Percentiles rank a stretch among this genome's conserved stretches.
Conservation (phyloP, 2,113 vertebrate species). For the Lophura nycthemera region DNA sequence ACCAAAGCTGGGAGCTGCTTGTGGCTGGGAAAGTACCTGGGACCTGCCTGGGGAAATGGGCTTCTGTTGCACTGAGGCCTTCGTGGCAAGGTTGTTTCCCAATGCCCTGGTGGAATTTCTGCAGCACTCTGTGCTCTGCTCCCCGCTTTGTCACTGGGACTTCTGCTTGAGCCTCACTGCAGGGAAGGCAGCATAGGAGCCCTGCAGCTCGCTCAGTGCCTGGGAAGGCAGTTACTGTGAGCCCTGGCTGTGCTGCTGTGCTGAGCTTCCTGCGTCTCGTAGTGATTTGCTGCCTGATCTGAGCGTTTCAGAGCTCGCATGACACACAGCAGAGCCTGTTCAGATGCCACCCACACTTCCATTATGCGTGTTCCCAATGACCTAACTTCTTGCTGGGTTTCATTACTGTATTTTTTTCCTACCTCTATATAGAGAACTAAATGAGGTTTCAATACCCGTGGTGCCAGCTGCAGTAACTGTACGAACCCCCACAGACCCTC, state of each 20-base stretch:
- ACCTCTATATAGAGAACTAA: neutral
- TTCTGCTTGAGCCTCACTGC: too few species aligned
- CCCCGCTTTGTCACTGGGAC: too few species aligned
- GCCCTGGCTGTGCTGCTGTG: neutral
- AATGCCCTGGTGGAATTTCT: rapidly evolving
- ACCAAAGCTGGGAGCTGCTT: neutral
- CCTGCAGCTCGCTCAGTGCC: too few species aligned
- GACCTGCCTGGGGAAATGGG: neutral
- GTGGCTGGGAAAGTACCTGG: neutral
- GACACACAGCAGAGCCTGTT: neutral
- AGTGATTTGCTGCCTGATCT: neutral
- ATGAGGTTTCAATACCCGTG: neutral
- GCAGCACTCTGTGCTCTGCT: too few species aligned
- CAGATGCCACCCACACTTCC: slow-evolving; percentile 30
- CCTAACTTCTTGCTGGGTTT: slow-evolving; percentile 15
- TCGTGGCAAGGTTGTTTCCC: neutral
- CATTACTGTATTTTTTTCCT: neutral
- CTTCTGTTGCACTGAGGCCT: neutral
- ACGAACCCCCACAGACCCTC: neutral
- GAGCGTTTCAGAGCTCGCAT: neutral
- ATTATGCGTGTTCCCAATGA: slow-evolving; percentile 17
- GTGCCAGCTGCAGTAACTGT: neutral
- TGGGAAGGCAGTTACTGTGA: too few species aligned
- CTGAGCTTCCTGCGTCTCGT: neutral
- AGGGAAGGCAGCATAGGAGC: too few species aligned